Conservation (phyloP, 2,888 invertebrate genomes). For the Drosophila lacicola region DNA sequence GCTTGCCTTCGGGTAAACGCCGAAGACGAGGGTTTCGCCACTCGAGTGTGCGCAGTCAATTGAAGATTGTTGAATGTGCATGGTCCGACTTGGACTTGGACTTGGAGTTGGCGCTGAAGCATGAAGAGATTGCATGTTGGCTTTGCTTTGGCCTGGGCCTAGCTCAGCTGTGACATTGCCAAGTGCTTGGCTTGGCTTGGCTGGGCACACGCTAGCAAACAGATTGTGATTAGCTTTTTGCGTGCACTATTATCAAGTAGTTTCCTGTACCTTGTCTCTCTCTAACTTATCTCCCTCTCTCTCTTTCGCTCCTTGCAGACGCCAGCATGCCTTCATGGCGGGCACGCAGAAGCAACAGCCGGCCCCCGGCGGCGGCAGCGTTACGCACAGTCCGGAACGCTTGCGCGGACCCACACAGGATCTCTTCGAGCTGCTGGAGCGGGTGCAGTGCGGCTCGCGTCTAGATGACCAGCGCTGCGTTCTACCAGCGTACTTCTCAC, state of each 20-base stretch:
- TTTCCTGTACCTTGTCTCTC: slow-evolving; percentile 44
- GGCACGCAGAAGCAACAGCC: slow-evolving; percentile 75
- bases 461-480: slow-evolving; percentile 99
- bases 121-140: slow-evolving; percentile 70
- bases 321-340: slow-evolving; percentile 87
- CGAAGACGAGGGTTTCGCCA: slow-evolving; percentile 29
- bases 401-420: slow-evolving; percentile 88
- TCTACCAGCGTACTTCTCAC: slow-evolving; percentile 95
- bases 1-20: slow-evolving; percentile 1
- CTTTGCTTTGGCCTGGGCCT: slow-evolving; percentile 1
- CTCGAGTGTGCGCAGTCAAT: slow-evolving; percentile 71
- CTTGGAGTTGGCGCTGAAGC: slow-evolving; percentile 59
- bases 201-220: slow-evolving; percentile 32
- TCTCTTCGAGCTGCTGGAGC: slow-evolving; percentile 96
- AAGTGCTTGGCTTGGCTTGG: slow-evolving; percentile 30
- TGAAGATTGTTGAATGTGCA: slow-evolving; percentile 41
- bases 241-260: slow-evolving; percentile 66
- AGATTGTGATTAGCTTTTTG: slow-evolving; percentile 63
- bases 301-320: slow-evolving; percentile 86
- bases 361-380: slow-evolving; percentile 61
- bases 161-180: slow-evolving; percentile 43
- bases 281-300: slow-evolving; percentile 9
- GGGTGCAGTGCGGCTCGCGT: slow-evolving; percentile 94
- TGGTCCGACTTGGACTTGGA: slow-evolving; percentile 4
- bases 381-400: slow-evolving; percentile 85